These are phyloP conservation scores for Lasioglossum baleicum DNA, from an alignment of 1,140 invertebrate species.

Conservation along the genomic window DNA sequence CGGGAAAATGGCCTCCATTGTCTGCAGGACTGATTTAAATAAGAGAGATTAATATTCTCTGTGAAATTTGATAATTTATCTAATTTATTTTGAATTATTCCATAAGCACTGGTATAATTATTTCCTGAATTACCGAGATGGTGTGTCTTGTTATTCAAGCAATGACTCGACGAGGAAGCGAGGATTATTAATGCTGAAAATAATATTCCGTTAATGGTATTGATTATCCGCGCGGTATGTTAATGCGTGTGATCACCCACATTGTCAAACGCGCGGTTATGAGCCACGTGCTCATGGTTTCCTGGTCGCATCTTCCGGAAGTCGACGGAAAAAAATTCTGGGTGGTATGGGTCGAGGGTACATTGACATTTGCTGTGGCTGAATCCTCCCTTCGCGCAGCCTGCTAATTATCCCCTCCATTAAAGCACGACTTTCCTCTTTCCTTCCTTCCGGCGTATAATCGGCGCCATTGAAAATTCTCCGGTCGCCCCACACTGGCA, in stretches of 20 bases:
- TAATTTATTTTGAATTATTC: too few species aligned
- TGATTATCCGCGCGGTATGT: conserved; percentile 20
- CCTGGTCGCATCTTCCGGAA: conserved; percentile 57
- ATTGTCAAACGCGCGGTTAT: neutral
- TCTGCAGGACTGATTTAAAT: too few species aligned
- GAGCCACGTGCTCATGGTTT: conserved; percentile 42
- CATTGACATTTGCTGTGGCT: conserved; percentile 37
- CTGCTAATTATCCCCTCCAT: neutral
- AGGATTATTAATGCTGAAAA: neutral
- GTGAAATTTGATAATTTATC: too few species aligned
- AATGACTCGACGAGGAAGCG: too few species aligned
- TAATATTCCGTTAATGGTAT: neutral
- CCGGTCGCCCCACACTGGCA: neutral
- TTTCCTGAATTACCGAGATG: too few species aligned
- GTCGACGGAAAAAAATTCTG: conserved; percentile 54
- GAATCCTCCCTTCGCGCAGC: neutral
- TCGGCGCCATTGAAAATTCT: neutral
- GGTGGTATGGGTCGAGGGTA: conserved; percentile 4
- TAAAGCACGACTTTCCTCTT: neutral
- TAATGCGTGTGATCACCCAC: conserved; percentile 10
- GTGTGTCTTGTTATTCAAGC: too few species aligned
- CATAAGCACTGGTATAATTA: too few species aligned
- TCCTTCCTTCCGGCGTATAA: neutral
- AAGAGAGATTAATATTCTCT: too few species aligned
- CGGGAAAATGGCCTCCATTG: neutral